Percentiles rank a stretch among this genome's conserved stretches.
These are phyloP conservation scores for Nowickia ferox DNA, from an alignment of 2,888 invertebrate genomes.

Conservation along the genomic window DNA sequence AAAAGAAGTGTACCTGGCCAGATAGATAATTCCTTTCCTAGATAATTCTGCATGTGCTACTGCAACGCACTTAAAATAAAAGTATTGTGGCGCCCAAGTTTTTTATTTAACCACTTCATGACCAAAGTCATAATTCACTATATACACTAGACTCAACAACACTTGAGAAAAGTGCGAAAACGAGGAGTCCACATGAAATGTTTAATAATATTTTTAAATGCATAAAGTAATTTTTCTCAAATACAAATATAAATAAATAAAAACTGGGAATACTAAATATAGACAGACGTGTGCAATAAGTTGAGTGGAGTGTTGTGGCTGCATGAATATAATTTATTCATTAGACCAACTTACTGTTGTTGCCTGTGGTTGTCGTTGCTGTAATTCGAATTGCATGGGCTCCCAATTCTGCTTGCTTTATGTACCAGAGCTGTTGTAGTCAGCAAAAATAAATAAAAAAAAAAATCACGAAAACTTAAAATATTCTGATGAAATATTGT, in stretches of 20 bases:
- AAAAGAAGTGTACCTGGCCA: no score
- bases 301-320: slow-evolving; percentile 35
- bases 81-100: slow-evolving; percentile 61
- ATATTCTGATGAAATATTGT: slow-evolving; percentile 30
- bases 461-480: not conserved
- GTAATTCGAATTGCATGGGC: slow-evolving; percentile 5
- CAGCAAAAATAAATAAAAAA: no score
- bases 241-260: not conserved
- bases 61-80: slow-evolving; percentile 35
- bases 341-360: slow-evolving; percentile 66
- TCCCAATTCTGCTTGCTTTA: slow-evolving; percentile 21
- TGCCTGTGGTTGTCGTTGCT: slow-evolving; percentile 24
- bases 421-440: not conserved
- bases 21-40: not conserved
- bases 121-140: slow-evolving; percentile 61
- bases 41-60: not conserved
- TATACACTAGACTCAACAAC: not conserved
- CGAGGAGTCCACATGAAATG: slow-evolving; percentile 18
- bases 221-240: slow-evolving; percentile 40
- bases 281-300: slow-evolving; percentile 64
- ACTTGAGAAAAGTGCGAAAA: slow-evolving; percentile 22
- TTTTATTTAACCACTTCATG: not conserved
- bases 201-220: slow-evolving; percentile 44
- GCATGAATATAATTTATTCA: slow-evolving; percentile 69
- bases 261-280: slow-evolving; percentile 47